Evolutionary conservation across 2,888 invertebrate species (phyloP), one percentile per base, ranked within the genome.

Genomic region (Drosophila mulleri): DNA sequence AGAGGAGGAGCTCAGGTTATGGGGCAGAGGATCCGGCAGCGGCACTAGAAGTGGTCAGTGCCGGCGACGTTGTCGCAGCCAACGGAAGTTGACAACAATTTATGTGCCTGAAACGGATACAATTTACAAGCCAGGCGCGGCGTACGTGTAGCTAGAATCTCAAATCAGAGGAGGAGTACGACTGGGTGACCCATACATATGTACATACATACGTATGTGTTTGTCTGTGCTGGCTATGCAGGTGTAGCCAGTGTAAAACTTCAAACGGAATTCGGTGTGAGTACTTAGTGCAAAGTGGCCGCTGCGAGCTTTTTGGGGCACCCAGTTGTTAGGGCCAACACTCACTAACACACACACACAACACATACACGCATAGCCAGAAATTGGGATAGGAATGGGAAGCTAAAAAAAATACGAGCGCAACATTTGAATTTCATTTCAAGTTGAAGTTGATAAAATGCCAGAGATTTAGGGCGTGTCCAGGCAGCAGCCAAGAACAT

Each of bases 81-180:
- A 89, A 82, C 85, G 90, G 91, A 90, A 91, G 91, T 91, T 91
- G 90, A 91, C 91, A 91, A 89, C 91, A 91, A 91, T 91, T 91
- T 91, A 91, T 91, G 90, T 89, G 85, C 85, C 82, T 78, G 88
- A 89, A 91, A 91, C 89, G 91, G 90, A 90, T 91, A 90, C 90
- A 91, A 91, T 91, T 91, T 91, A 91, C 91, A 91, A 90, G 89
- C 88, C 83, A 67, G 79, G 72, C 81, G 73, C 74, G 70, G 67
- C 71, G 72, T 70, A 79, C 75, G 72, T 75, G 72, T 60, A 72
- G 57, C 72, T 71, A 63, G 69, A 67, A 69, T 35, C 52, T 50
- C 52, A 35, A n/a, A 35, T 32, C 14, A 32, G 16, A 18, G 12
- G 16, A 23, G 48, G n/a, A 26, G 20, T 1, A 8, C n/a, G 18